Percentiles rank a stretch among this genome's conserved stretches.
Evolutionary conservation across 1,140 invertebrate genomes (phyloP).

Genomic region (Caerostris extrusa): DNA sequence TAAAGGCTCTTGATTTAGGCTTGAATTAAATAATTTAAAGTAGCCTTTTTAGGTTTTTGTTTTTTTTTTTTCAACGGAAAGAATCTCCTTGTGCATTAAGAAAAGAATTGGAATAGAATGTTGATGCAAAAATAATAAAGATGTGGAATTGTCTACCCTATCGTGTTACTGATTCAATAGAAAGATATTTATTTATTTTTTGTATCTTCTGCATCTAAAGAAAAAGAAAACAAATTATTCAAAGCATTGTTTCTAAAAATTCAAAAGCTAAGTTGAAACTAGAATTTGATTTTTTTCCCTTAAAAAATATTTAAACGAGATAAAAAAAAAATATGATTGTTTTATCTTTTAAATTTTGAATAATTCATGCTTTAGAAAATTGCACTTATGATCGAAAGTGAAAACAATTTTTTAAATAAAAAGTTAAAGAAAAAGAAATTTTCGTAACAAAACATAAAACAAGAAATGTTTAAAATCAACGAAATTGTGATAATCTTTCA

Average conservation of each 20-base stretch:
- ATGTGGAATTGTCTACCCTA: not conserved
- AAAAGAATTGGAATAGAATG: not conserved
- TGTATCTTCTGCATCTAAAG: too few species aligned
- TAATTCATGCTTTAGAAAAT: too few species aligned
- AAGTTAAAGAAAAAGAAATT: too few species aligned
- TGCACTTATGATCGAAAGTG: too few species aligned
- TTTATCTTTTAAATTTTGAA: too few species aligned
- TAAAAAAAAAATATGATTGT: too few species aligned
- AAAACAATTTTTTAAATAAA: too few species aligned
- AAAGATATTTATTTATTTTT: not conserved
- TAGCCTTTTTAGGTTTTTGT: not conserved
- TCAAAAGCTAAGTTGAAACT: not conserved
- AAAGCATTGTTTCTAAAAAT: not conserved
- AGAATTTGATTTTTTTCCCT: not conserved
- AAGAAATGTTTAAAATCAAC: too few species aligned
- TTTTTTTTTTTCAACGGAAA: not conserved
- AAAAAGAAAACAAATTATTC: not conserved
- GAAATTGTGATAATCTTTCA: too few species aligned
- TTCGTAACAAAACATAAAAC: too few species aligned
- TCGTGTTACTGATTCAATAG: not conserved
- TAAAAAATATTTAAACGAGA: too few species aligned
- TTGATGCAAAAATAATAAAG: not conserved
- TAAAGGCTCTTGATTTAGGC: conserved; percentile 34
- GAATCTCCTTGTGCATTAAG: not conserved
- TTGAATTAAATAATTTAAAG: conserved; percentile 60